Conservation (phyloP, 2,113 vertebrate genomes). For the Copsychus sechellarum region DNA sequence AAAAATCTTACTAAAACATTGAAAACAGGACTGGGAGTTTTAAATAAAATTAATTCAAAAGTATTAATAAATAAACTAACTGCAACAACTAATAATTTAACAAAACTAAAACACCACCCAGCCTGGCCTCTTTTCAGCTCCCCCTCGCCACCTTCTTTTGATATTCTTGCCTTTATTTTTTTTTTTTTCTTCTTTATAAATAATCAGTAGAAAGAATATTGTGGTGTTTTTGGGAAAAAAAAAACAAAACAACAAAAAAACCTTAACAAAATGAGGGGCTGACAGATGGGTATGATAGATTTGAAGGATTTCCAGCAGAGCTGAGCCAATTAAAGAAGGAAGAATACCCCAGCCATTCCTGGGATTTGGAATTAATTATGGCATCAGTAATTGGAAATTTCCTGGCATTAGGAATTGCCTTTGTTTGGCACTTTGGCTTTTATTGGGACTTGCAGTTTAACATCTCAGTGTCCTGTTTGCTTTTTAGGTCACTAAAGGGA, state of each 20-base stretch:
- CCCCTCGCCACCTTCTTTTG: neutral
- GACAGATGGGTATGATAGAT: neutral
- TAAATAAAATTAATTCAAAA: too few relatives aligned
- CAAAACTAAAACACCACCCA: too few relatives aligned
- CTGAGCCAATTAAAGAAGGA: neutral
- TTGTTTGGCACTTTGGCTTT: neutral
- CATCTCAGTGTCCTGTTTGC: neutral
- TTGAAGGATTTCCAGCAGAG: neutral
- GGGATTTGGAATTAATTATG: neutral
- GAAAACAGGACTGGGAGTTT: too few relatives aligned
- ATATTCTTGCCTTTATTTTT: accelerated
- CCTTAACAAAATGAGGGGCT: neutral
- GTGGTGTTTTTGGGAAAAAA: neutral
- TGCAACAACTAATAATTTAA: too few relatives aligned
- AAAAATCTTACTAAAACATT: too few relatives aligned
- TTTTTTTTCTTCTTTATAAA: accelerated
- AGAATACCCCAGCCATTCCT: neutral
- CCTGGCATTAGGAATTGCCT: neutral
- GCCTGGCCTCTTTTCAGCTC: neutral
- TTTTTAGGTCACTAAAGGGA: neutral
- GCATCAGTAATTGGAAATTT: neutral
- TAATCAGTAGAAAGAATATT: neutral
- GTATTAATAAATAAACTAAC: too few relatives aligned
- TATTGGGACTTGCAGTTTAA: neutral
- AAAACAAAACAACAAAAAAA: too few relatives aligned